These are phyloP conservation scores for Danio tinwini DNA, from an alignment of 2,797 vertebrate species.

Conservation along the genomic window DNA sequence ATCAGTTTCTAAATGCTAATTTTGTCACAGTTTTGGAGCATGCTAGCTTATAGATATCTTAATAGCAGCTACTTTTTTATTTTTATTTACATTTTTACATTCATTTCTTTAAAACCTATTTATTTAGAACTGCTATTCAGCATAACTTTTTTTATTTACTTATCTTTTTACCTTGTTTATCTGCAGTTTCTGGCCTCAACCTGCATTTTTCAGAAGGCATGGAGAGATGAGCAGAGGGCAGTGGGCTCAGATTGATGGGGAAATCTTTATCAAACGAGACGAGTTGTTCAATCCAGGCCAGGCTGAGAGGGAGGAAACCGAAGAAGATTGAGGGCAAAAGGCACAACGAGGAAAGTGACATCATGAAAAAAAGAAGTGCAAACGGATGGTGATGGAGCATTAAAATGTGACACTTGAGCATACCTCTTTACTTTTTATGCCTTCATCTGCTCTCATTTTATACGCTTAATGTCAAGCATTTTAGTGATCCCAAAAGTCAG, in stretches of 20 bases:
- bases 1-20: no score
- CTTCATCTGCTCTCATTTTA: background rate
- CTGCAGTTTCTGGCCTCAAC: no score
- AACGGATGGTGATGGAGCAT: background rate
- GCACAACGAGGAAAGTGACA: background rate
- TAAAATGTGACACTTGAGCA: conserved; percentile 2
- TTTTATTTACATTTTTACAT: no score
- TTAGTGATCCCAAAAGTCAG: background rate
- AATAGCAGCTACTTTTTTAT: no score
- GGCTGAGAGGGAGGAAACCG: conserved; percentile 2
- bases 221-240: conserved; percentile 38
- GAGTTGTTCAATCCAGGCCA: conserved; percentile 34
- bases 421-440: conserved; percentile 20
- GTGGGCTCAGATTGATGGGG: conserved; percentile 31
- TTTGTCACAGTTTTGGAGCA: no score
- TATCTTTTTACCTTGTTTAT: no score
- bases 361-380: background rate
- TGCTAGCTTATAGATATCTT: no score
- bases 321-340: conserved; percentile 19
- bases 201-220: conserved; percentile 31
- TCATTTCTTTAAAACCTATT: no score
- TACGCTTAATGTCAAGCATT: conserved; percentile 29
- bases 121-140: no score
- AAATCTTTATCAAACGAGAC: conserved; percentile 25
- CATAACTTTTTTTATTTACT: no score